Evolutionary conservation across 2,113 vertebrate species (phyloP).

Genomic region (Chaetorhynchus papuensis): DNA sequence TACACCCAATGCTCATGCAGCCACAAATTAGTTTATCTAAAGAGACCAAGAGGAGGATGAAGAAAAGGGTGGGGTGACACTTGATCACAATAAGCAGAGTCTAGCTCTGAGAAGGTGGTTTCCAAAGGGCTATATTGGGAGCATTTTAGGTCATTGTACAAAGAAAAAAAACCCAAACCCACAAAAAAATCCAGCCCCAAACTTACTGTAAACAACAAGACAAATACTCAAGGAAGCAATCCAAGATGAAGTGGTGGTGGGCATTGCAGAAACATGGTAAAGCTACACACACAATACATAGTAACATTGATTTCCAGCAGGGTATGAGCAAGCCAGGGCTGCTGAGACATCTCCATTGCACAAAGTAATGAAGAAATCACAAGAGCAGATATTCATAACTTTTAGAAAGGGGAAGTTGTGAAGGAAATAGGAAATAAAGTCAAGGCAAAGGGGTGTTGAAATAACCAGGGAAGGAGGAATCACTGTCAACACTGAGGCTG

Average conservation of each 20-base stretch:
- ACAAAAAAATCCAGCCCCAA: neutral
- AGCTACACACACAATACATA: neutral
- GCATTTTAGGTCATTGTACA: neutral
- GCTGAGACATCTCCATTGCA: neutral
- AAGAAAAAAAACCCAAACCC: neutral
- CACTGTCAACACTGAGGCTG: neutral
- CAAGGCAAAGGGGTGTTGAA: neutral
- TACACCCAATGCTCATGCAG: neutral
- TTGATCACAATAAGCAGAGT: neutral
- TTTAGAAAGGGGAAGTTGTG: neutral
- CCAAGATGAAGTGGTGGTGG: neutral
- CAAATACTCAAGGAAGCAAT: neutral
- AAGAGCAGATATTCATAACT: neutral
- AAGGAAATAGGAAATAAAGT: slow-evolving; percentile 10
- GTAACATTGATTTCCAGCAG: neutral
- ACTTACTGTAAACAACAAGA: neutral
- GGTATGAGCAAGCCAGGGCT: neutral
- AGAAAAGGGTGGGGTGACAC: neutral
- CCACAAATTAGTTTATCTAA: neutral
- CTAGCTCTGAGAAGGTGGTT: neutral
- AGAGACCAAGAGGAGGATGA: neutral
- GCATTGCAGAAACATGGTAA: neutral
- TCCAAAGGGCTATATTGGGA: neutral
- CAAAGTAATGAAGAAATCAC: slow-evolving; percentile 18
- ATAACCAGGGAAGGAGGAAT: neutral